These are phyloP conservation scores for Pao palembangensis DNA, from an alignment of 2,113 vertebrate species.

Conservation along the genomic window DNA sequence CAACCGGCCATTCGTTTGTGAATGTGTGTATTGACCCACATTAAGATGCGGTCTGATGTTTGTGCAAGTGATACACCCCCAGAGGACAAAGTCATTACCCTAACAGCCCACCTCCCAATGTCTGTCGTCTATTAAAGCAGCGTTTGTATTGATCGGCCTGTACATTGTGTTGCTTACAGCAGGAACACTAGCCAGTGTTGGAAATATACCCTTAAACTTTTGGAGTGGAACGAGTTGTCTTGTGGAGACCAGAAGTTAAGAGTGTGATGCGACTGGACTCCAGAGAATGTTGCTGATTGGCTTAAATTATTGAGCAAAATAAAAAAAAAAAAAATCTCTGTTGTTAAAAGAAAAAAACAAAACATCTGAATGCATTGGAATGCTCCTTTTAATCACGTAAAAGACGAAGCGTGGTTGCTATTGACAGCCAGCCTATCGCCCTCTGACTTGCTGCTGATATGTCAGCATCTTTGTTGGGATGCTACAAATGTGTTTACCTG, in stretches of 20 bases:
- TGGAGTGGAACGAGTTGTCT: background rate
- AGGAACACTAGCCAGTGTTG: background rate
- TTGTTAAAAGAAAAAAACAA: no score
- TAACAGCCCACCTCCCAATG: constrained; percentile 18
- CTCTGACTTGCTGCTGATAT: constrained; percentile 6
- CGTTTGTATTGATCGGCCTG: constrained; percentile 44
- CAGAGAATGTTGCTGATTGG: background rate
- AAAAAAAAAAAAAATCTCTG: no score
- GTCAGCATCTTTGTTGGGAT: constrained; percentile 32
- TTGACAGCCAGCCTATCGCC: constrained; percentile 46
- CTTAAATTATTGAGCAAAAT: no score
- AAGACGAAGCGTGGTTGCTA: constrained; percentile 52
- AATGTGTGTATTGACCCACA: constrained; percentile 57
- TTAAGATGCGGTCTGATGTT: constrained; percentile 47
- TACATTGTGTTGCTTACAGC: constrained; percentile 24
- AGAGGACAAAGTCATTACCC: constrained; percentile 56
- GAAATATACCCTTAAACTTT: background rate
- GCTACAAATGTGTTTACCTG: background rate
- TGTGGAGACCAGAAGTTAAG: background rate
- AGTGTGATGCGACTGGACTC: background rate
- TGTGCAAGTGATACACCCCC: constrained; percentile 34
- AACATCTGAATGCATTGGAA: background rate
- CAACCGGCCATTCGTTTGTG: constrained; percentile 22
- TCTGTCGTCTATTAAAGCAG: constrained; percentile 26
- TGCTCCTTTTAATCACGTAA: constrained; percentile 17